Evolutionary conservation across 1,140 invertebrate species (phyloP).

Genomic region (Bombus superbus): DNA sequence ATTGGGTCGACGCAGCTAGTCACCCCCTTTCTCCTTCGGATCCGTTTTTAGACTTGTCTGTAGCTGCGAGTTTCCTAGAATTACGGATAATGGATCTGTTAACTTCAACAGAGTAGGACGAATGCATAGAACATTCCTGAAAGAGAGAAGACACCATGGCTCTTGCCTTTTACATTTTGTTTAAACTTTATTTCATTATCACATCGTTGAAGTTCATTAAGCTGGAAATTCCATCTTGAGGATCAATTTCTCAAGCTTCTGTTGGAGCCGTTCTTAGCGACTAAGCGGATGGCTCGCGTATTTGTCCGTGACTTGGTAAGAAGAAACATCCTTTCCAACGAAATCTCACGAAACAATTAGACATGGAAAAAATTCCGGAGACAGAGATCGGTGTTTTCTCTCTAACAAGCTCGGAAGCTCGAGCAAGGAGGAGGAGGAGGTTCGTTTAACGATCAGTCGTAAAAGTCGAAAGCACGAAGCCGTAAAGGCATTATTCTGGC

Average conservation of each 20-base stretch:
- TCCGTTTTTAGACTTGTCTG: not conserved
- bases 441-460: constrained; percentile 59
- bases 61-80: not conserved
- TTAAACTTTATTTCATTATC: too few relatives aligned
- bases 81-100: not conserved
- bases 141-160: not conserved
- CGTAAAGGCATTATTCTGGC: constrained; percentile 46
- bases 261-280: not conserved
- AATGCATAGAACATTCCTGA: not conserved
- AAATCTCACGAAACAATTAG: not conserved
- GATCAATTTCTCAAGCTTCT: too few relatives aligned
- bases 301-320: not conserved
- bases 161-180: too few relatives aligned
- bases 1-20: not conserved
- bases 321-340: not conserved
- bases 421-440: not conserved
- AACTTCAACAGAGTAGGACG: not conserved
- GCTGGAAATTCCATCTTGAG: too few relatives aligned
- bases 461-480: constrained; percentile 42
- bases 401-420: constrained; percentile 8
- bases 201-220: too few relatives aligned
- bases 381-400: not conserved
- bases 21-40: constrained; percentile 10
- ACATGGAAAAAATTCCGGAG: not conserved
- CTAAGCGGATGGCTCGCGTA: not conserved